These are phyloP conservation scores for Aphodius granarius DNA, from an alignment of 2,888 invertebrate genomes.

Conservation along the genomic window DNA sequence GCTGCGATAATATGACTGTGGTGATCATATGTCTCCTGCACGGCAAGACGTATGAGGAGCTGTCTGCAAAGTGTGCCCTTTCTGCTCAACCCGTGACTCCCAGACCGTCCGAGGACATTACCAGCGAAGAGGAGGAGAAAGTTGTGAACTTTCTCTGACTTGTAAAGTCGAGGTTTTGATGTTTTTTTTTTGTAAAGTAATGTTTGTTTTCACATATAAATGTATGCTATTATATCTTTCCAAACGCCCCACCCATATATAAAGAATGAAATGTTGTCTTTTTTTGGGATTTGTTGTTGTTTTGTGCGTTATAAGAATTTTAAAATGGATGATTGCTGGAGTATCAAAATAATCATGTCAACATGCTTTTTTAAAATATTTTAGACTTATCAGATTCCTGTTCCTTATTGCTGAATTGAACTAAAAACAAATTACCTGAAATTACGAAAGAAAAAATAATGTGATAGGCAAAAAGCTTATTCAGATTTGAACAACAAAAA, in stretches of 20 bases:
- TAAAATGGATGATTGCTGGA: too few species aligned
- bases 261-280: neutral
- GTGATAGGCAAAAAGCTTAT: too few species aligned
- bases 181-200: neutral
- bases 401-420: too few species aligned
- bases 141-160: neutral
- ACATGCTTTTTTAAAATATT: too few species aligned
- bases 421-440: too few species aligned
- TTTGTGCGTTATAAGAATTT: too few species aligned
- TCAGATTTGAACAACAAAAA: too few species aligned
- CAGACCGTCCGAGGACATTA: too few species aligned
- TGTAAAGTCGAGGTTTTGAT: neutral
- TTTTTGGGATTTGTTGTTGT: neutral
- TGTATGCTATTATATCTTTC: neutral
- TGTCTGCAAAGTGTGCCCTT: slow-evolving; percentile 45
- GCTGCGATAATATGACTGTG: slow-evolving; percentile 99
- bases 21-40: slow-evolving; percentile 80
- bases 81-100: neutral
- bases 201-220: neutral
- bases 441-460: too few species aligned
- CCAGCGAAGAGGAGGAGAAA: neutral
- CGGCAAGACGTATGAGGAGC: slow-evolving; percentile 56
- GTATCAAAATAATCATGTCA: too few species aligned
- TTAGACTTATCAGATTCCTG: too few species aligned
- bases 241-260: neutral